Conservation (phyloP, 2,888 invertebrate species). For the Megaustenia siamemsis region DNA sequence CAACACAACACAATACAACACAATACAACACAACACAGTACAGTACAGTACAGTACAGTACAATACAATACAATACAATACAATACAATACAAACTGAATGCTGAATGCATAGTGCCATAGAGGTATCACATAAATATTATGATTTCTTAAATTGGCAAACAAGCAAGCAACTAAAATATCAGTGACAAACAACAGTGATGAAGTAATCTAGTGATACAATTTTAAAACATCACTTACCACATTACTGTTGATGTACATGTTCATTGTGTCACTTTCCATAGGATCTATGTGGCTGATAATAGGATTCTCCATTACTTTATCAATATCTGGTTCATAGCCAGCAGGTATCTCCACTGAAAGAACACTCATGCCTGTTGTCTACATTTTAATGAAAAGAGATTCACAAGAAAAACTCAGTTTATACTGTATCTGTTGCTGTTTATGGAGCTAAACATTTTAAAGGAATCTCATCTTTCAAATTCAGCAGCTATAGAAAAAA, state of each 20-base stretch:
- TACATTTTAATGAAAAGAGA: background rate
- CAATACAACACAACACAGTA: background rate
- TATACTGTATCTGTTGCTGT: too few species aligned
- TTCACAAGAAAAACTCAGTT: background rate
- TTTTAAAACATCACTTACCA: conserved; percentile 21
- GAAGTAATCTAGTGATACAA: background rate
- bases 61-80: background rate
- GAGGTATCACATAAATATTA: too few species aligned
- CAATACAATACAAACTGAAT: too few species aligned
- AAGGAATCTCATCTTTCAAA: too few species aligned
- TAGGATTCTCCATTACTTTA: background rate
- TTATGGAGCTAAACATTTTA: too few species aligned
- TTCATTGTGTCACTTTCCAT: background rate
- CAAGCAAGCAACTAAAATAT: too few species aligned
- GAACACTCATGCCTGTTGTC: conserved; percentile 33
- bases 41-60: background rate
- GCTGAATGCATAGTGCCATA: too few species aligned
- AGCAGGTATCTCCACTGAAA: conserved; percentile 36
- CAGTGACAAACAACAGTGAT: background rate
- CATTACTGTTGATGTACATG: conserved; percentile 33
- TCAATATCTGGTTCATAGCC: conserved; percentile 12
- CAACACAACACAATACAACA: background rate
- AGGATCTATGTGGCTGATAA: conserved; percentile 30
- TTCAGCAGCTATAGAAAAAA: too few species aligned
- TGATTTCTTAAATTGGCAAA: background rate